These are phyloP conservation scores for Hemichromis elongatus DNA, from an alignment of 2,113 vertebrate species.

Conservation along the genomic window DNA sequence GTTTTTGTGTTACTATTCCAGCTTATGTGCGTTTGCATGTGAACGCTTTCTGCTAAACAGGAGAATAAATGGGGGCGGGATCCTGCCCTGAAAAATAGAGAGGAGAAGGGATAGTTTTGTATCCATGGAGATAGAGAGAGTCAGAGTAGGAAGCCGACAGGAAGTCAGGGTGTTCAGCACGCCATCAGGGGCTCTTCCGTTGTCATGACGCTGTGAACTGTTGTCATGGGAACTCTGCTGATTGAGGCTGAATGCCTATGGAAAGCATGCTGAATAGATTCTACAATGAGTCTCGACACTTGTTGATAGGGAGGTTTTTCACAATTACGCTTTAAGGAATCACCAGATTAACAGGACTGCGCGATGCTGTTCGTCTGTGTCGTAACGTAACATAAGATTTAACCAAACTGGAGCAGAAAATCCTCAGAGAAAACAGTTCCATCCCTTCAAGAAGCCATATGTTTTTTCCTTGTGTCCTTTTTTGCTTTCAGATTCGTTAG, in stretches of 20 bases:
- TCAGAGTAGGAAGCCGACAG: conserved; percentile 61
- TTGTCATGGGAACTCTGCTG: conserved; percentile 60
- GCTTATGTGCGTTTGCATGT: neutral
- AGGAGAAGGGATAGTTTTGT: conserved; percentile 36
- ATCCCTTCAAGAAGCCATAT: neutral
- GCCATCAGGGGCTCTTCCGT: conserved; percentile 48
- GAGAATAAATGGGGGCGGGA: conserved; percentile 47
- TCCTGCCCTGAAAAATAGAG: conserved; percentile 30
- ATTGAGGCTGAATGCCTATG: conserved; percentile 55
- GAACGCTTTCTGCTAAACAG: conserved; percentile 1
- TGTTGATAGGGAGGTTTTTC: neutral
- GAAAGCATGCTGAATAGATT: conserved; percentile 21
- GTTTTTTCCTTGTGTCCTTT: neutral
- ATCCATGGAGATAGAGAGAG: conserved; percentile 54
- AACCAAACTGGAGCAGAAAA: neutral
- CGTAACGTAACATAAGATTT: neutral
- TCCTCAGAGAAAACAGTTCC: neutral
- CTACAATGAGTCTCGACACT: neutral
- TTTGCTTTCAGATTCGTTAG: neutral
- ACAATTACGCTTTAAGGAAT: neutral
- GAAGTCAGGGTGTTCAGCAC: conserved; percentile 61
- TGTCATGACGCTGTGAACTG: conserved; percentile 65
- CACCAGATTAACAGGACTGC: neutral
- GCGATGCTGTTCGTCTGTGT: neutral
- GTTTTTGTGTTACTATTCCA: neutral